Evolutionary conservation across 2,797 vertebrate species (phyloP).

Genomic region (Rhyacichthys aspro): DNA sequence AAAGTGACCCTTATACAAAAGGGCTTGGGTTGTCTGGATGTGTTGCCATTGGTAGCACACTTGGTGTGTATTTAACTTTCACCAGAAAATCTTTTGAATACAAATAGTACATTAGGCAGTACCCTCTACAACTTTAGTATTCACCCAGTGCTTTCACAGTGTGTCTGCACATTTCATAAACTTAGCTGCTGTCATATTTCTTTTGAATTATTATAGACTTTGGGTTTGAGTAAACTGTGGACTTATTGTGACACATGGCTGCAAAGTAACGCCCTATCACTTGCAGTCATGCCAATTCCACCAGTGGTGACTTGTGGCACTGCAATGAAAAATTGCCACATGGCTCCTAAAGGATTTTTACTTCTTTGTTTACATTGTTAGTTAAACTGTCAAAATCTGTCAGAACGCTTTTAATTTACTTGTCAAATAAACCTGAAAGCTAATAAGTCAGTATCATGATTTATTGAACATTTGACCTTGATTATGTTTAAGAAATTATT

Average conservation of each 20-base stretch:
- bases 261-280: too few species aligned
- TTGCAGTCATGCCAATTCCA: neutral
- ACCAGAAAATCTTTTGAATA: slow-evolving; percentile 56
- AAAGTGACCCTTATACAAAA: slow-evolving; percentile 71
- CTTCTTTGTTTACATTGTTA: too few species aligned
- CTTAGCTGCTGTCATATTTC: slow-evolving; percentile 58
- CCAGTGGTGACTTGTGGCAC: neutral
- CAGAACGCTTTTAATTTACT: too few species aligned
- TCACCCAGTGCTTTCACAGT: slow-evolving; percentile 44
- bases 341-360: too few species aligned
- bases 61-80: slow-evolving; percentile 66
- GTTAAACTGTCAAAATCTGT: too few species aligned
- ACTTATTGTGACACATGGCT: too few species aligned
- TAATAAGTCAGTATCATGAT: too few species aligned
- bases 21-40: slow-evolving; percentile 53
- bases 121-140: slow-evolving; percentile 48
- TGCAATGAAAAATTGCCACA: neutral
- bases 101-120: slow-evolving; percentile 48
- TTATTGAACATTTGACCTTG: too few species aligned
- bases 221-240: too few species aligned
- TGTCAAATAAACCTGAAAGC: too few species aligned
- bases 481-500: too few species aligned
- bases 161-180: slow-evolving; percentile 47
- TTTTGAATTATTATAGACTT: slow-evolving; percentile 49
- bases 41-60: slow-evolving; percentile 44